phyloP scores from a whole-genome alignment of 2,888 invertebrate species.

The Dolichomitus sp. region DNA sequence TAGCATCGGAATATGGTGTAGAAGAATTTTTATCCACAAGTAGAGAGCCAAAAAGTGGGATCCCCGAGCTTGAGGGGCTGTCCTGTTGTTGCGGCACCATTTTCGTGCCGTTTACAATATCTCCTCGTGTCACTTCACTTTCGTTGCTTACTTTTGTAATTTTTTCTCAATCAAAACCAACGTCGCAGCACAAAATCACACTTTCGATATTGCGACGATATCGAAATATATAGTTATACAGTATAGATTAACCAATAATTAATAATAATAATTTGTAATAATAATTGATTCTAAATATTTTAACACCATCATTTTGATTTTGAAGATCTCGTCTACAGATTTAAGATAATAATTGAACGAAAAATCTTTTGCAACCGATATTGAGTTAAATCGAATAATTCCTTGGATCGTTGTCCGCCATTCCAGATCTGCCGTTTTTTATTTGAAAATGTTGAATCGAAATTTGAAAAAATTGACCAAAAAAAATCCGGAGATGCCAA shows the following conservation, averaged over 20 bases:
- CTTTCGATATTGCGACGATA: slow-evolving; percentile 26
- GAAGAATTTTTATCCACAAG: slow-evolving; percentile 95
- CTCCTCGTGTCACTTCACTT: slow-evolving; percentile 76
- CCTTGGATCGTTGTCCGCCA: background rate
- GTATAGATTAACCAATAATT: slow-evolving; percentile 10
- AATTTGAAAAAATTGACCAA: too few species aligned
- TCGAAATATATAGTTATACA: slow-evolving; percentile 24
- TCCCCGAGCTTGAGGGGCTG: slow-evolving; percentile 89
- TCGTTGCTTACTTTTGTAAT: slow-evolving; percentile 19
- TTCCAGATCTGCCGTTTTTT: background rate
- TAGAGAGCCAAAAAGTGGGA: slow-evolving; percentile 95
- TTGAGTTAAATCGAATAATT: too few species aligned
- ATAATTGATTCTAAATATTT: too few species aligned
- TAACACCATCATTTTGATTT: too few species aligned
- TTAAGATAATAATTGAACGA: too few species aligned
- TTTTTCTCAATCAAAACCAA: slow-evolving; percentile 15
- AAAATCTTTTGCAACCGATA: too few species aligned
- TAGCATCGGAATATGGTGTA: slow-evolving; percentile 99
- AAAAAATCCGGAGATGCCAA: too few species aligned
- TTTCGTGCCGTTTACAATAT: slow-evolving; percentile 76
- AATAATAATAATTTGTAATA: slow-evolving; percentile 1
- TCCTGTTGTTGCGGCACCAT: slow-evolving; percentile 93
- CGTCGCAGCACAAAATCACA: slow-evolving; percentile 29
- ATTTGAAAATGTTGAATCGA: background rate
- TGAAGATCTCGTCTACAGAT: too few species aligned